Evolutionary conservation across 1,140 invertebrate species (phyloP), one percentile per base, ranked within the genome.

Genomic region (Sarcophaga peregrina): DNA sequence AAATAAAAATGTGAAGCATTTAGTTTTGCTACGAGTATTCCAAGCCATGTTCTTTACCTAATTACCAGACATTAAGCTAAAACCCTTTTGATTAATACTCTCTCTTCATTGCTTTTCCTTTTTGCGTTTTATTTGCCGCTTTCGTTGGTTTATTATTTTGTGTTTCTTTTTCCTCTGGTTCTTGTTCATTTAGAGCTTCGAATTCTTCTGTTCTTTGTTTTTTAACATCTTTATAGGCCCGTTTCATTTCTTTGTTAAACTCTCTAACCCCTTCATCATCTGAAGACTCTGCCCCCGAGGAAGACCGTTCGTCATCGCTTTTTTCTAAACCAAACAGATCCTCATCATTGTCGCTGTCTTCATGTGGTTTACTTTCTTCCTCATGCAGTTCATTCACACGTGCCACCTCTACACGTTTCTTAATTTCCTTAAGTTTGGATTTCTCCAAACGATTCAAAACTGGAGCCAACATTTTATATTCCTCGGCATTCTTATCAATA

Each of bases 401-500:
- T 0, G 87, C 86, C 5, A 89, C 86, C 75, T 90, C 89, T 10
- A 90, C 82, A 2, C 87, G 86, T 81, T 87, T 84, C 85, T 92
- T 91, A 80, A 93, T 85, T 88, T 92, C 91, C 90, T 95, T 94
- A 83, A 92, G 91, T 87, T 93, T 93, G 5, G 90, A 91, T 87
- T 94, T 95, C 83, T 95, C 94, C 62, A 97, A 89, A 87, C 95
- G 95, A 52, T 96, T 95, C 17, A 98, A 91, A 17, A 98, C 96
- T 47, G 97, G 97, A 92, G 98, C 98, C n/a, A 98, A 90, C 46
- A 98, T 91, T 86, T 94, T 92, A 90, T 94, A 98, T 88, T 97
- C 96, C 86, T 98, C 96, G 80, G 96, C 94, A 86, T 94, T 94
- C 86, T 95, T 95, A 87, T 99, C 96, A 82, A 99, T 95, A 92